Evolutionary conservation across 2,113 vertebrate genomes (phyloP).

Genomic region (Megaleporinus macrocephalus): DNA sequence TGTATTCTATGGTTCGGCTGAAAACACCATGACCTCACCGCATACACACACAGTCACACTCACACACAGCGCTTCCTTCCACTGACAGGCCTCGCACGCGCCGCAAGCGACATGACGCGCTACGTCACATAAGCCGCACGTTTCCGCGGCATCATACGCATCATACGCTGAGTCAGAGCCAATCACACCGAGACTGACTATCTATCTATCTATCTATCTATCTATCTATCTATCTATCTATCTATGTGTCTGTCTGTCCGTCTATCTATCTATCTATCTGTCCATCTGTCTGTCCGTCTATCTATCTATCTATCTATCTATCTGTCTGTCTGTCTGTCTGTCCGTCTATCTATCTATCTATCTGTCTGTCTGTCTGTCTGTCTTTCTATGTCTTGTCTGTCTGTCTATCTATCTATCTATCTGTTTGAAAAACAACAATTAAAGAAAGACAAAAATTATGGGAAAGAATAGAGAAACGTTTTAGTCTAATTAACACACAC

Average conservation of each 20-base stretch:
- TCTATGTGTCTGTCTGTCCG: background rate
- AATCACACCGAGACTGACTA: constrained; percentile 9
- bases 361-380: too few relatives aligned
- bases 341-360: too few relatives aligned
- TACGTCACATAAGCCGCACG: constrained; percentile 74
- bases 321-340: too few relatives aligned
- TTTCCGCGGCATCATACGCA: constrained; percentile 55
- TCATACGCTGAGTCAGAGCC: constrained; percentile 55
- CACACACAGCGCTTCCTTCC: constrained; percentile 71
- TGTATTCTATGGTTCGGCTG: constrained; percentile 71
- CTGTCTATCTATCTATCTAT: too few relatives aligned
- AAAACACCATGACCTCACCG: constrained; percentile 77
- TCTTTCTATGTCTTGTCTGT: too few relatives aligned
- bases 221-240: constrained; percentile 12
- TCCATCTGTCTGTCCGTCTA: too few relatives aligned
- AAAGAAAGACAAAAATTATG: too few relatives aligned
- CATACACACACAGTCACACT: constrained; percentile 49
- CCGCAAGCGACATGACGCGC: constrained; percentile 73
- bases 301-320: too few relatives aligned
- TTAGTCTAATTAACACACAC: too few relatives aligned
- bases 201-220: constrained; percentile 44
- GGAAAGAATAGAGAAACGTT: too few relatives aligned
- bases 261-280: too few relatives aligned
- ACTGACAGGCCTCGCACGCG: constrained; percentile 76
- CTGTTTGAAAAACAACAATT: too few relatives aligned